phyloP scores from a whole-genome alignment of 2,888 invertebrate genomes.

The Automeris io region DNA sequence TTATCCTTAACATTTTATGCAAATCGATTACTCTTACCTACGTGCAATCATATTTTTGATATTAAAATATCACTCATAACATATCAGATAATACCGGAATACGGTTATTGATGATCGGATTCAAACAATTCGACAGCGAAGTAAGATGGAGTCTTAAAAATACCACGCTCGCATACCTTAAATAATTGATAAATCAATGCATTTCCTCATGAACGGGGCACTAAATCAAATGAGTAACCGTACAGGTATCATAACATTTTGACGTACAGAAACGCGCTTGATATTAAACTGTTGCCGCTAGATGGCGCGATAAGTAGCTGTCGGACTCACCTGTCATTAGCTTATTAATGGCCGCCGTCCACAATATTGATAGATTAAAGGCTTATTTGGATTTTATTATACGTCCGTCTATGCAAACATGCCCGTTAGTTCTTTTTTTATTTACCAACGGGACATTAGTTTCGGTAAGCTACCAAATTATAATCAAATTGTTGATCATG shows the following conservation, averaged over 20 bases:
- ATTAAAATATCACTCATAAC: constrained; percentile 45
- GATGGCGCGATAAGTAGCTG: constrained; percentile 72
- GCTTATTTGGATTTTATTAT: constrained; percentile 51
- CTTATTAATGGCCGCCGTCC: constrained; percentile 61
- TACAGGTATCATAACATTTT: constrained; percentile 67
- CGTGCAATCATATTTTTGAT: constrained; percentile 16
- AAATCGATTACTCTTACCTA: neutral
- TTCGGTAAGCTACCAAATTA: no score
- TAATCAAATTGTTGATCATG: no score
- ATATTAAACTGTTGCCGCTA: constrained; percentile 69
- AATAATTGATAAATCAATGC: constrained; percentile 76
- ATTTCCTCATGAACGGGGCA: constrained; percentile 59
- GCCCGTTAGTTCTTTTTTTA: constrained; percentile 12
- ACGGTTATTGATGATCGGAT: constrained; percentile 69
- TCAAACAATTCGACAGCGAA: constrained; percentile 68
- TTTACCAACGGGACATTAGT: neutral
- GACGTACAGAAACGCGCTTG: constrained; percentile 64
- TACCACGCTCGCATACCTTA: constrained; percentile 64
- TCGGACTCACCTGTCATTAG: constrained; percentile 71
- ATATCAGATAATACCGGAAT: constrained; percentile 65
- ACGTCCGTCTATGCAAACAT: constrained; percentile 23
- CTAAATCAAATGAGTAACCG: constrained; percentile 66
- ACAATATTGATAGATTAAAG: constrained; percentile 55
- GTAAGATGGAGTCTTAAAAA: constrained; percentile 68
- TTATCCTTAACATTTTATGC: constrained; percentile 15